A percentile compares a stretch with the other conserved stretches of the same genome.
Conservation (phyloP, 2,113 vertebrate species). For the Glaucomys volans region DNA sequence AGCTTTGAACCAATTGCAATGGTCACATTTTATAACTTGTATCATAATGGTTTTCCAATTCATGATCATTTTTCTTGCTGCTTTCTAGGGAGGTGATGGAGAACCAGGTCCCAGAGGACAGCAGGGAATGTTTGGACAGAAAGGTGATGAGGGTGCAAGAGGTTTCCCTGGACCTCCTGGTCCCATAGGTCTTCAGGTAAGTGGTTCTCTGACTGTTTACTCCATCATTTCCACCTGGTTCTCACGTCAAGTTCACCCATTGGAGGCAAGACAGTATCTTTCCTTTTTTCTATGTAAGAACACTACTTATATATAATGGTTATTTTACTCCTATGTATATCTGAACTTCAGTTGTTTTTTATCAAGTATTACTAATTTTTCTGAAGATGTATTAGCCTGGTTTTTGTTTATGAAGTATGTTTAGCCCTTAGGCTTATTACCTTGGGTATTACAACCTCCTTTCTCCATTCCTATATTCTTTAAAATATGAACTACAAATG, state of each 20-base stretch:
- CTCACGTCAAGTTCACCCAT: neutral
- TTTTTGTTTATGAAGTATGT: neutral
- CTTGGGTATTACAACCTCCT: rapidly evolving
- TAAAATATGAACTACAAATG: neutral
- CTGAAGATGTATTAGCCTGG: neutral
- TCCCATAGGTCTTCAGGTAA: slow-evolving; percentile 97
- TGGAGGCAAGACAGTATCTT: neutral
- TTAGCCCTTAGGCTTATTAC: neutral
- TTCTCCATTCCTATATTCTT: neutral
- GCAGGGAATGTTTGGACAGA: slow-evolving; percentile 99
- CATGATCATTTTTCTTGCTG: neutral
- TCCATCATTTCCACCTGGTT: neutral
- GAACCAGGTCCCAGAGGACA: slow-evolving; percentile 97
- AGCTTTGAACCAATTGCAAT: neutral
- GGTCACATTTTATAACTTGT: neutral
- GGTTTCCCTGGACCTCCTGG: slow-evolving; percentile 98
- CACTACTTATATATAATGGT: neutral
- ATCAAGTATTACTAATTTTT: neutral
- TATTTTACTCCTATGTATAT: neutral
- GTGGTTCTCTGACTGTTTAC: neutral
- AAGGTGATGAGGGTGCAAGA: slow-evolving; percentile 97
- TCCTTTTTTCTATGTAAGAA: neutral
- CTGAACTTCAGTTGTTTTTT: neutral
- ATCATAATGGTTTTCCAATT: neutral
- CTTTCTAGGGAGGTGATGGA: slow-evolving; percentile 94